Percentiles rank a stretch among this genome's conserved stretches.
phyloP scores from a whole-genome alignment of 2,888 invertebrate genomes.

The Oscheius sp. region DNA sequence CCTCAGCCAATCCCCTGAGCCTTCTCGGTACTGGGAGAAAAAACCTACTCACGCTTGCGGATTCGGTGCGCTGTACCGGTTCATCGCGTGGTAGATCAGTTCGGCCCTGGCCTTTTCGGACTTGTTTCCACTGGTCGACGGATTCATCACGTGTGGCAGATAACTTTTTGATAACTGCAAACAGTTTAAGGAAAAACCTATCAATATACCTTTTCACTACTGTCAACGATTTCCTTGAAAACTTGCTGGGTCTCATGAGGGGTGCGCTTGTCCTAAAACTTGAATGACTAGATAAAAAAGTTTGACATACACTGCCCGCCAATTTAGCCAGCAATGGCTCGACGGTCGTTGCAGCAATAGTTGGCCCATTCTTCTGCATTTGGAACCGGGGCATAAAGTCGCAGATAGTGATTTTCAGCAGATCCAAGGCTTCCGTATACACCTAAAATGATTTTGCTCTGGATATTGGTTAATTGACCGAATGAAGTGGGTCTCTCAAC shows the following conservation, averaged over 20 bases:
- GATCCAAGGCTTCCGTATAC: slow-evolving; percentile 17
- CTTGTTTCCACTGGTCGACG: background rate
- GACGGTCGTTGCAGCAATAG: slow-evolving; percentile 12
- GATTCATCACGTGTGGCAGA: slow-evolving; percentile 8
- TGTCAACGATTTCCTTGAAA: slow-evolving; percentile 9
- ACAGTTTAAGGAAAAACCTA: background rate
- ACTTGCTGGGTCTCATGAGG: slow-evolving; percentile 16
- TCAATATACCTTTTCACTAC: slow-evolving; percentile 2
- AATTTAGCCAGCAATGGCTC: slow-evolving; percentile 17
- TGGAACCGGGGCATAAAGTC: slow-evolving; percentile 32
- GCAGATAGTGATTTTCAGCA: background rate
- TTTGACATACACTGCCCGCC: slow-evolving; percentile 1
- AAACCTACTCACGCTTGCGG: slow-evolving; percentile 5
- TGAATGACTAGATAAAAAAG: background rate
- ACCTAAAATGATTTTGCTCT: slow-evolving; percentile 9
- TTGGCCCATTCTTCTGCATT: slow-evolving; percentile 7
- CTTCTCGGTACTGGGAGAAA: background rate
- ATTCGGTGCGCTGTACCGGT: slow-evolving; percentile 22
- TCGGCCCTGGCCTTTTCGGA: slow-evolving; percentile 14
- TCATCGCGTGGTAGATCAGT: slow-evolving; percentile 19
- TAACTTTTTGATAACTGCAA: slow-evolving; percentile 12
- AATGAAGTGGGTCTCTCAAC: slow-evolving; percentile 46
- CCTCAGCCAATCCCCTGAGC: slow-evolving; percentile 26
- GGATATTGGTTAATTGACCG: slow-evolving; percentile 19
- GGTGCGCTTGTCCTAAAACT: slow-evolving; percentile 26